phyloP scores from a whole-genome alignment of 1,140 invertebrate genomes.

The Lasaia peninsularis region DNA sequence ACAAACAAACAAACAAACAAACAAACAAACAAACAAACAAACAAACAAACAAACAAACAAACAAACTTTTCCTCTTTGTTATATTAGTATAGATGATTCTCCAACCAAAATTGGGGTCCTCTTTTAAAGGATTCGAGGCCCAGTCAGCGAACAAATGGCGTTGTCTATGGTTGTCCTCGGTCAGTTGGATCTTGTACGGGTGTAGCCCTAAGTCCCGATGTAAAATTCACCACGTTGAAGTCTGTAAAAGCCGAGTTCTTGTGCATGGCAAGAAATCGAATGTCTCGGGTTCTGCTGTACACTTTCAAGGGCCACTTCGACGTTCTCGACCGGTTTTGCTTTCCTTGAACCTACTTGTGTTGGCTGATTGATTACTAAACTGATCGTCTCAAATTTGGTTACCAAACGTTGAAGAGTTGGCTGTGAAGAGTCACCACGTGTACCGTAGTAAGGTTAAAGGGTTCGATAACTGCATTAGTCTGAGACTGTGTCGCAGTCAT shows the following conservation, averaged over 20 bases:
- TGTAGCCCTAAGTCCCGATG: constrained; percentile 42
- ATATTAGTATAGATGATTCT: constrained; percentile 30
- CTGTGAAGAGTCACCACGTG: no score
- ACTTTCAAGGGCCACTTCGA: neutral
- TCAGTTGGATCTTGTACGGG: constrained; percentile 18
- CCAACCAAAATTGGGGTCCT: constrained; percentile 19
- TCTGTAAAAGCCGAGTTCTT: constrained; percentile 8
- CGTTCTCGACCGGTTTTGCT: constrained; percentile 10
- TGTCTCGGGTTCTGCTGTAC: constrained; percentile 23
- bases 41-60: no score
- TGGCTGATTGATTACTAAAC: neutral
- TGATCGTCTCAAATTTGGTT: neutral
- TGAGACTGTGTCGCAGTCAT: no score
- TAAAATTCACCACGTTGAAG: constrained; percentile 14
- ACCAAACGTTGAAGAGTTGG: no score
- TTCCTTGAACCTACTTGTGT: constrained; percentile 27
- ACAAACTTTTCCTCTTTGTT: no score
- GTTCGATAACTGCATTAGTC: no score
- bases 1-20: no score
- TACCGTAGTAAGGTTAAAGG: no score
- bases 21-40: no score
- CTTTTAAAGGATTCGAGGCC: constrained; percentile 15
- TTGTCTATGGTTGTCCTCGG: constrained; percentile 19
- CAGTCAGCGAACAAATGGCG: constrained; percentile 20
- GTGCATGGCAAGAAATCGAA: neutral